Percentiles rank a stretch among this genome's conserved stretches.
Evolutionary conservation across 2,797 vertebrate genomes (phyloP).

Genomic region (Etheostoma nigrum): DNA sequence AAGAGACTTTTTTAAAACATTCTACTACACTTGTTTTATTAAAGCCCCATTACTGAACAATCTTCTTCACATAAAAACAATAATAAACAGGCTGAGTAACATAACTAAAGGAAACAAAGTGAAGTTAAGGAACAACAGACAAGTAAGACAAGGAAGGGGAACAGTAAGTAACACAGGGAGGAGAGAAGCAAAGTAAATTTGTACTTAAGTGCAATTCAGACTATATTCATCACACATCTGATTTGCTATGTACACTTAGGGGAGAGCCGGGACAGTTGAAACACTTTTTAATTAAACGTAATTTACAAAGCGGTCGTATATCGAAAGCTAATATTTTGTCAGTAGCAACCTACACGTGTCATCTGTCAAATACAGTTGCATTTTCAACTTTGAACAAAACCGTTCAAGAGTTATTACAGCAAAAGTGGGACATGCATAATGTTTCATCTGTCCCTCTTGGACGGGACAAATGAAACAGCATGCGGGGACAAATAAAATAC

Average conservation of each 20-base stretch:
- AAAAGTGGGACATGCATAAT: no score
- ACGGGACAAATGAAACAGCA: no score
- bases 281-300: no score
- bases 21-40: conserved; percentile 26
- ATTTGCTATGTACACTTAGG: conserved; percentile 29
- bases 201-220: conserved; percentile 38
- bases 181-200: conserved; percentile 27
- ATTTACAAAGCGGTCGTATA: no score
- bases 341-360: no score
- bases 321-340: no score
- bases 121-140: conserved; percentile 15
- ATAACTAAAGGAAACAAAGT: conserved; percentile 28
- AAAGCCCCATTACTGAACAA: conserved; percentile 11
- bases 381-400: no score
- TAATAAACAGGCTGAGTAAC: conserved; percentile 20
- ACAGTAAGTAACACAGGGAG: neutral
- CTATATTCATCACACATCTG: conserved; percentile 37
- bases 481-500: no score
- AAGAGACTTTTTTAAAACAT: conserved; percentile 32
- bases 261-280: no score
- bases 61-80: conserved; percentile 14
- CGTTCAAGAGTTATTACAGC: no score
- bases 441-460: no score
- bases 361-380: no score
- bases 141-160: neutral